Conservation (phyloP, 1,140 invertebrate species). For the Hirudo medicinalis region DNA sequence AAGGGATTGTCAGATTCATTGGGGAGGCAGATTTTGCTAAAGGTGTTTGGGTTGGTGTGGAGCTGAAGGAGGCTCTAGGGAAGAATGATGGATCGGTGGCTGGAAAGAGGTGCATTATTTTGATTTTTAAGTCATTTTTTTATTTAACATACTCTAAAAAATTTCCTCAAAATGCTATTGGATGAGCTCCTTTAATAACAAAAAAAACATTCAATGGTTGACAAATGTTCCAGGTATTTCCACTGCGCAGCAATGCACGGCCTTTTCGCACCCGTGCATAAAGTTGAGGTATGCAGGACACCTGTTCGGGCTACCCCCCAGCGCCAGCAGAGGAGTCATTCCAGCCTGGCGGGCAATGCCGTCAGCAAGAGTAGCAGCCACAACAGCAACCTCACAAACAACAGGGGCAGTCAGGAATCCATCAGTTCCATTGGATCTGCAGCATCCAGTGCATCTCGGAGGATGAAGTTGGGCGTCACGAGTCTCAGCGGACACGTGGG, state of each 20-base stretch:
- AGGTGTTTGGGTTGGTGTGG: conserved; percentile 47
- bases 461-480: conserved; percentile 60
- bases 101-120: conserved; percentile 46
- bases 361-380: conserved; percentile 45
- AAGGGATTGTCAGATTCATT: conserved; percentile 41
- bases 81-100: conserved; percentile 49
- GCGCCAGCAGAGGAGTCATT: conserved; percentile 4
- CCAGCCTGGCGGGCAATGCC: background rate
- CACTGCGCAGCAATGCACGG: conserved; percentile 76
- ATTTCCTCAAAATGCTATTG: too few species aligned
- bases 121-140: background rate
- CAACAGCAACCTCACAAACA: conserved; percentile 38
- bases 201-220: background rate
- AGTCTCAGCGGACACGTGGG: conserved; percentile 1
- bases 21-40: conserved; percentile 46
- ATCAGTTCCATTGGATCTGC: conserved; percentile 68
- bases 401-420: conserved; percentile 57
- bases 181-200: too few species aligned
- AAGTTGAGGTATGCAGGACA: conserved; percentile 28
- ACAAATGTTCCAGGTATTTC: conserved; percentile 63
- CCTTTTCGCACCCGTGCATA: conserved; percentile 71
- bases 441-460: conserved; percentile 53
- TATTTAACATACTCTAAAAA: too few species aligned
- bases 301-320: background rate
- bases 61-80: conserved; percentile 42